Evolutionary conservation across 2,888 invertebrate genomes (phyloP).

Genomic region (Dicyrtomina minuta): DNA sequence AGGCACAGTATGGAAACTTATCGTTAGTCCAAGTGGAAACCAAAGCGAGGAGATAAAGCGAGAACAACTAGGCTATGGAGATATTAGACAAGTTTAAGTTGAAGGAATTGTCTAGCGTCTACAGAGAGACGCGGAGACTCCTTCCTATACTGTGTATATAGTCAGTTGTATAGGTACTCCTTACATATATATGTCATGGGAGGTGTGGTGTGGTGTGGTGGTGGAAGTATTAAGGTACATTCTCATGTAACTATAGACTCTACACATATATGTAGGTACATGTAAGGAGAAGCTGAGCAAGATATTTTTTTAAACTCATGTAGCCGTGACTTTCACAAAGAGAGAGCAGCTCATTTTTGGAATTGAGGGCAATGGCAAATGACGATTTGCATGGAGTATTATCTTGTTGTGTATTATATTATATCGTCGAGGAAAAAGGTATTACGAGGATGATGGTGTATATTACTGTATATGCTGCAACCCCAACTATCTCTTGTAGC

Average conservation of each 20-base stretch:
- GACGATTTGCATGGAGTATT: slow-evolving; percentile 39
- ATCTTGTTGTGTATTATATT: slow-evolving; percentile 35
- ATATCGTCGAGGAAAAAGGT: slow-evolving; percentile 23
- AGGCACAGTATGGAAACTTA: no score
- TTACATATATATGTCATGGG: not conserved
- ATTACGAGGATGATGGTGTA: slow-evolving; percentile 15
- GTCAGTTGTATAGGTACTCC: no score
- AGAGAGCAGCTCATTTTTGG: slow-evolving; percentile 31
- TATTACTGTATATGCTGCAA: not conserved
- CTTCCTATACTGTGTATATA: no score
- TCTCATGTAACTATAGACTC: not conserved
- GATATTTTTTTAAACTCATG: slow-evolving; percentile 14
- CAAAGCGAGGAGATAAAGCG: not conserved
- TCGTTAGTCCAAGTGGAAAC: not conserved
- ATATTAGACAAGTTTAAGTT: not conserved
- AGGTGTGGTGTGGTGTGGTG: not conserved
- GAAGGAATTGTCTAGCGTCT: no score
- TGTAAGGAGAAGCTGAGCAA: not conserved
- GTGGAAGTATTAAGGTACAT: not conserved
- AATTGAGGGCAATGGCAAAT: slow-evolving; percentile 41
- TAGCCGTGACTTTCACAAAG: slow-evolving; percentile 36
- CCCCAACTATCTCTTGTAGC: not conserved
- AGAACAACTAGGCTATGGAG: not conserved
- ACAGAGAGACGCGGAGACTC: no score
- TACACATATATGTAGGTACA: no score